A percentile compares a stretch with the other conserved stretches of the same genome.
Evolutionary conservation across 1,140 invertebrate species (phyloP).

Genomic region (Brachionus manjavacas): DNA sequence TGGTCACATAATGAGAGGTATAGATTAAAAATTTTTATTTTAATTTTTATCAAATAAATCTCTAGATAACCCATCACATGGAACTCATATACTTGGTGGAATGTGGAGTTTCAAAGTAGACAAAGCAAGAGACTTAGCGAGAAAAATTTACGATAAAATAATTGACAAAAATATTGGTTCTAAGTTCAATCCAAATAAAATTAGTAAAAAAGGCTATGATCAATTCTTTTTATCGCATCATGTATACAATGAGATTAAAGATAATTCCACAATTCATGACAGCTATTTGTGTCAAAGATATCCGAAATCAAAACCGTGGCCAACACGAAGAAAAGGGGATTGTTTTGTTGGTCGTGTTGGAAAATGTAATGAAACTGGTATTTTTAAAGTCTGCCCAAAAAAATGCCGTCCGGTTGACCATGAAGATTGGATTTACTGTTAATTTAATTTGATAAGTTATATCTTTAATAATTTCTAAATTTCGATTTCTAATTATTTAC

Average conservation of each 20-base stretch:
- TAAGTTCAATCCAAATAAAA: neutral
- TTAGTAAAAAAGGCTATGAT: neutral
- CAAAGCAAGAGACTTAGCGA: neutral
- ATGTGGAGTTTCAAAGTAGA: conserved; percentile 31
- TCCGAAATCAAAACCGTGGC: conserved; percentile 7
- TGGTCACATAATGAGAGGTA: conserved; percentile 5
- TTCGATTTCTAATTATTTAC: too few species aligned
- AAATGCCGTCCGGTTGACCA: neutral
- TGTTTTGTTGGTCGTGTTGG: neutral
- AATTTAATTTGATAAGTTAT: neutral
- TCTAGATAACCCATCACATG: neutral
- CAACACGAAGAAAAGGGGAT: neutral
- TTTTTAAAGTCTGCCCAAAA: neutral
- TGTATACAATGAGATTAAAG: neutral
- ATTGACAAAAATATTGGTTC: neutral
- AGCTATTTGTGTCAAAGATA: neutral
- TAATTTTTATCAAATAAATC: neutral
- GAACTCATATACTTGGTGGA: neutral
- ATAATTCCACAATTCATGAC: neutral
- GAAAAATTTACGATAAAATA: neutral
- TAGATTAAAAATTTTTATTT: neutral
- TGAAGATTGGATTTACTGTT: conserved; percentile 4
- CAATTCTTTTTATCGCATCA: conserved; percentile 28
- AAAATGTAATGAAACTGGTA: neutral
- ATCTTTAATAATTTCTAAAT: too few species aligned